Conservation (phyloP, 2,113 vertebrate genomes). For the Orientallactaga bullata region DNA sequence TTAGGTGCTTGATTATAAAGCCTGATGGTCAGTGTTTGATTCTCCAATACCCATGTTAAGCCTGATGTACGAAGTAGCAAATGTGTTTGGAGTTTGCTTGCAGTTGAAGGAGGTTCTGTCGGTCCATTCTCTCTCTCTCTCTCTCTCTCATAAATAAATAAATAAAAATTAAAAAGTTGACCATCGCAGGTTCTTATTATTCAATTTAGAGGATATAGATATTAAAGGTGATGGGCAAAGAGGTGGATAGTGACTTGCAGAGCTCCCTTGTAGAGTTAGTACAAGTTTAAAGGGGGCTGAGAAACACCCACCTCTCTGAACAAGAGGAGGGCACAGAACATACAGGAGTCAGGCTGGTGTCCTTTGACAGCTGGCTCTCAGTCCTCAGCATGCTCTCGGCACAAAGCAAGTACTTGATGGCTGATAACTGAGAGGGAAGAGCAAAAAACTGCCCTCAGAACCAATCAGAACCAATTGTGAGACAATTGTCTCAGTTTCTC, state of each 20-base stretch:
- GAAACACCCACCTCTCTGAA: not conserved
- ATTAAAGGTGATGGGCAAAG: not conserved
- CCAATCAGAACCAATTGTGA: constrained; percentile 66
- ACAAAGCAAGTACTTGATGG: constrained; percentile 44
- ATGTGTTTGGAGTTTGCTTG: too few relatives aligned
- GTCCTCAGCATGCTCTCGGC: not conserved
- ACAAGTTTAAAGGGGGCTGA: not conserved
- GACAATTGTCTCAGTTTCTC: constrained; percentile 72
- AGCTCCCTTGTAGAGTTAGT: not conserved
- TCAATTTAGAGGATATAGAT: not conserved
- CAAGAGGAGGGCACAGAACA: not conserved
- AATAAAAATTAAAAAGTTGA: not conserved
- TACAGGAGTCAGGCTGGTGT: not conserved
- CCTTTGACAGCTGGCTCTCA: constrained; percentile 19
- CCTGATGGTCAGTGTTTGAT: too few relatives aligned
- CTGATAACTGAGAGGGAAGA: constrained; percentile 43
- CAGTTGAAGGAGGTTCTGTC: too few relatives aligned
- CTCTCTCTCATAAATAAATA: too few relatives aligned
- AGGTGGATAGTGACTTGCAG: not conserved
- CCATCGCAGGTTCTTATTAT: not conserved
- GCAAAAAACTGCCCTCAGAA: constrained; percentile 66
- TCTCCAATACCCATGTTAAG: too few relatives aligned
- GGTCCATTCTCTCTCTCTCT: too few relatives aligned
- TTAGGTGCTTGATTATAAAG: too few relatives aligned
- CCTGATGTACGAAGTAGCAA: too few relatives aligned